Base-by-base conservation (phyloP, 1,140 invertebrate genomes). In the Drosophila pallidifrons region DNA sequence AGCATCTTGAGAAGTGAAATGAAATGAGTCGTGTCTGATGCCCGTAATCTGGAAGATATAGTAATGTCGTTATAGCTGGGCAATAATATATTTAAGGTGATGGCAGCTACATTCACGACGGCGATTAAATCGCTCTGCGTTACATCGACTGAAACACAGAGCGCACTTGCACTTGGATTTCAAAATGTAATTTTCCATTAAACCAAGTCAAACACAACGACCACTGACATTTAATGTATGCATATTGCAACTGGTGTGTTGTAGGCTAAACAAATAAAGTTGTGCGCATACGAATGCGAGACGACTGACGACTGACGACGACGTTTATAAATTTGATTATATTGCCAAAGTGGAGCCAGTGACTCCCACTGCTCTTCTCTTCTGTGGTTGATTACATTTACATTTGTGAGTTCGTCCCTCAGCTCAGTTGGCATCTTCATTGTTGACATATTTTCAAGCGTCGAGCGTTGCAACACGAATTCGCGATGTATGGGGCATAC, bases 271-370 rank as follows among this genome's bases (percentile, higher is more conserved):
- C 46, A 76, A 75, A 79, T 75, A 49, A 61, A 82, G 67, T 68
- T 58, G 67, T 70, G 58, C 32, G 38, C 25, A n/a, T 55, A 11
- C 10, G 46, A 47, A 16, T 3, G 64, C 70, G 69, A 59, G 35
- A 64, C 57, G 20, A 25, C 3, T 25, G 20, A 4, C 20, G 3
- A 20, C 20, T 20, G 20, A 25, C 20, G 20, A 25, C 20, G 46
- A 43, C 25, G 47, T 47, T 65, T 52, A 52, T 47, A 49, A 58
- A 75, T 81, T 86, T 86, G 82, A 85, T 85, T 79, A 71, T 75
- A 85, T 78, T 79, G 82, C 76, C 80, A 68, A 58, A n/a, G 11
- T 38, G 15, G 8, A 32, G 32, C 32, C 5, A 32, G 32, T 10
- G 35, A 38, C 7, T 10, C 46, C 5, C 11, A 16, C 25, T 51